These are phyloP conservation scores for Pseudomyrmex cubaensis DNA, from an alignment of 1,140 invertebrate species.

Conservation along the genomic window DNA sequence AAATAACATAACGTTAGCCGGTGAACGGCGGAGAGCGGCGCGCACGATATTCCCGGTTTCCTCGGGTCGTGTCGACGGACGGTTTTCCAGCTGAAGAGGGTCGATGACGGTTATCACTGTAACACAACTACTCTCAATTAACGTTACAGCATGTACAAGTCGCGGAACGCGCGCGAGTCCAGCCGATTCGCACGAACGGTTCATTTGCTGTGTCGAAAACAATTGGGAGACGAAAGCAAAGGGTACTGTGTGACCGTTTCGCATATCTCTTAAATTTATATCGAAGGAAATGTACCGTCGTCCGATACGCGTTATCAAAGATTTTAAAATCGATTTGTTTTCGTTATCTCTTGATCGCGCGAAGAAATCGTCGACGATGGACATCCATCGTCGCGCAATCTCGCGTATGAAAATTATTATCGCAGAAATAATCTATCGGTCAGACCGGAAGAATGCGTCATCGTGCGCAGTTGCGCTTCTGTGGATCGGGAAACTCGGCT, in stretches of 20 bases:
- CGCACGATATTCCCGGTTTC: constrained; percentile 35
- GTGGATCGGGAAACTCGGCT: constrained; percentile 36
- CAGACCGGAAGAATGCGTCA: constrained; percentile 19
- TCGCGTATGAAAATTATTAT: not conserved
- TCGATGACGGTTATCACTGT: not conserved
- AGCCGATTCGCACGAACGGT: no score
- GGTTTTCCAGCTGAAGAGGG: constrained; percentile 10
- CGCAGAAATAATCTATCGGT: constrained; percentile 16
- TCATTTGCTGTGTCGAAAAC: no score
- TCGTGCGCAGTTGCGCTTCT: not conserved
- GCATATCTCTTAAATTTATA: no score
- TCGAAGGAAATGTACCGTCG: no score
- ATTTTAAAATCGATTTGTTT: no score
- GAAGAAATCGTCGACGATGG: no score
- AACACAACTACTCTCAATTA: constrained; percentile 5
- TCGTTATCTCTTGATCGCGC: no score
- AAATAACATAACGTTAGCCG: constrained; percentile 34
- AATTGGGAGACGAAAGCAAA: no score
- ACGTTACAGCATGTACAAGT: not conserved
- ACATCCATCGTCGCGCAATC: not conserved
- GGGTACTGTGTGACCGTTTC: no score
- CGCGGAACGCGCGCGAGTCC: no score
- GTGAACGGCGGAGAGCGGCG: constrained; percentile 4
- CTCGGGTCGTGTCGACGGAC: constrained; percentile 1
- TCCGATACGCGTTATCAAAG: no score